Base-by-base conservation (phyloP, 2,797 vertebrate species). In the Myotis planiceps region DNA sequence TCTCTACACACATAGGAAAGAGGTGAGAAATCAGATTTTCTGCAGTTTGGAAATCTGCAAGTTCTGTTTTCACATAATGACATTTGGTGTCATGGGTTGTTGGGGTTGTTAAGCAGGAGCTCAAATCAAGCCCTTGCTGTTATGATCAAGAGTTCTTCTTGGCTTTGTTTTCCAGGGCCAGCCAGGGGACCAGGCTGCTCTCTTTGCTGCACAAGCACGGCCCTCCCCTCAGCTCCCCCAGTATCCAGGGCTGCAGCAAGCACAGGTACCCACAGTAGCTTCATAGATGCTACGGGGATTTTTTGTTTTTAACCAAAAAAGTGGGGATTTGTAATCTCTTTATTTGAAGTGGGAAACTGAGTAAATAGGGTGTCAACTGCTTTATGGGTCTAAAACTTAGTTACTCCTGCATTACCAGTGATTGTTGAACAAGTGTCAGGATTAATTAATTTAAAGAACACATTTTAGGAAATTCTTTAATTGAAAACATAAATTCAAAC, bases 101-200 rank as follows among this genome's bases (percentile, higher is more conserved):
- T 15, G 34, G 90, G 69, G 45, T 71, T 4, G 29, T 39, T 27
- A 37, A 45, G 60, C 49, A 42, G 69, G 79, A 68, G n/a, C 39
- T 42, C 3, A 14, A 10, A 10, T 79, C 9, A 25, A 65, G 34
- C 21, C 27, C 39, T 83, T 68, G 42, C 39, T 58, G 25, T 96
- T 3, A 7, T 32, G 94, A 84, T 69, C 71, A 66, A 51, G 15
- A 79, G 32, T 83, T 45, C 0, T 0, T 63, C 4, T 91, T 3
- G 95, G 51, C 94, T 83, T 97, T 98, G 75, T 98, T 93, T 98
- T 98, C 58, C 97, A 99, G 98, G 97, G 97, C 51, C 98, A 98
- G 90, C 96, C 98, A 0, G 86, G 98, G 84, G 98, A 99, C 86
- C 98, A 98, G 91, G 96, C 98, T 91, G 93, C 98, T 97, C 79